Evolutionary conservation across 2,113 vertebrate genomes (phyloP).

Genomic region (Mobula birostris): DNA sequence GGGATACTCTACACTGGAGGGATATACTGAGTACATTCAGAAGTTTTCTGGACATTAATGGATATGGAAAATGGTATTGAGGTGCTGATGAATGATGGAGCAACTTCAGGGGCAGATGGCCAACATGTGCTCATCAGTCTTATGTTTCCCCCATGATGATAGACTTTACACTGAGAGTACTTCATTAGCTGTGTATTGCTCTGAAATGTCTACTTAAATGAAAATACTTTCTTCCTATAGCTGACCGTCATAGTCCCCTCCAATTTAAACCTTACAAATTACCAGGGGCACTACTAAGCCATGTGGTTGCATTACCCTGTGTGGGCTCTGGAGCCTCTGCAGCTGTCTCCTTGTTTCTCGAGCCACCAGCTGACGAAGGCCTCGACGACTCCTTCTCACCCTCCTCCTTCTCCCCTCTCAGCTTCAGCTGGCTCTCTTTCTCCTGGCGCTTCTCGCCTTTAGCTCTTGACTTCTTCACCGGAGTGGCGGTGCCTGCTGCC

Average conservation of each 20-base stretch:
- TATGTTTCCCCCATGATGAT: neutral
- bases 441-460: slow-evolving; percentile 64
- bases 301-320: slow-evolving; percentile 41
- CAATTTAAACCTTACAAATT: neutral
- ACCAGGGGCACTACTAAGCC: neutral
- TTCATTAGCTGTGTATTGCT: neutral
- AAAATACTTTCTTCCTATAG: neutral
- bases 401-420: slow-evolving; percentile 54
- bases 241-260: too few species aligned
- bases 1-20: too few species aligned
- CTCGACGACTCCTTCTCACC: slow-evolving; percentile 50
- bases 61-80: too few species aligned
- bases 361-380: slow-evolving; percentile 52
- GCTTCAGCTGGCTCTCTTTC: slow-evolving; percentile 40
- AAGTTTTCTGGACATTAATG: too few species aligned
- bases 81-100: too few species aligned
- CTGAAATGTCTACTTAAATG: neutral
- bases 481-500: slow-evolving; percentile 55
- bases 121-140: too few species aligned
- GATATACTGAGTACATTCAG: too few species aligned
- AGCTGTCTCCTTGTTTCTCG: slow-evolving; percentile 52
- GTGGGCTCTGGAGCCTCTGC: slow-evolving; percentile 47
- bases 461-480: slow-evolving; percentile 63
- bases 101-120: too few species aligned
- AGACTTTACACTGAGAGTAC: neutral